phyloP scores from a whole-genome alignment of 2,888 invertebrate genomes.

The Orchesella flavescens region DNA sequence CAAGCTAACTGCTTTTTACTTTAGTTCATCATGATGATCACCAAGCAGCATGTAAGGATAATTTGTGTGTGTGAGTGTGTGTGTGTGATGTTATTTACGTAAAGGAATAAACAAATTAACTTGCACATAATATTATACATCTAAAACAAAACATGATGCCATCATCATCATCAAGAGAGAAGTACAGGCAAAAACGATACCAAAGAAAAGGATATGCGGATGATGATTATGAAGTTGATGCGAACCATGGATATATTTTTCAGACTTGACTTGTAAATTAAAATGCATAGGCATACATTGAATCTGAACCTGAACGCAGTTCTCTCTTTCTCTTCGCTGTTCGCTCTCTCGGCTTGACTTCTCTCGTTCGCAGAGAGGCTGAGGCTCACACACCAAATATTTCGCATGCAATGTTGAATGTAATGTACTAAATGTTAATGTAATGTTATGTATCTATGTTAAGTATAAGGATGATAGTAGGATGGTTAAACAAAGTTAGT shows the following conservation, averaged over 20 bases:
- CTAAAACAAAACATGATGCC: conserved; percentile 39
- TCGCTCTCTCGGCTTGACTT: too few relatives aligned
- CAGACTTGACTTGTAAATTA: conserved; percentile 22
- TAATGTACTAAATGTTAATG: too few relatives aligned
- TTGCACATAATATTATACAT: conserved; percentile 63
- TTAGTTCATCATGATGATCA: too few relatives aligned
- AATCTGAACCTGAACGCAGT: too few relatives aligned
- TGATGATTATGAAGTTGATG: background rate
- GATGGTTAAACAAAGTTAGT: too few relatives aligned
- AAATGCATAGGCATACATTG: conserved; percentile 20
- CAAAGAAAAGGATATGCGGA: background rate
- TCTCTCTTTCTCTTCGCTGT: too few relatives aligned
- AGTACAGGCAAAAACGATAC: conserved; percentile 2
- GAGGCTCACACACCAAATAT: too few relatives aligned
- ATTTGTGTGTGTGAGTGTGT: too few relatives aligned
- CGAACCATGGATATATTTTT: conserved; percentile 36
- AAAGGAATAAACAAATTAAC: conserved; percentile 63
- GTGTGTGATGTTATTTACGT: conserved; percentile 46
- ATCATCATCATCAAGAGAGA: background rate
- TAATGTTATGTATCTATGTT: background rate
- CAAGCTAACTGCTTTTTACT: too few relatives aligned
- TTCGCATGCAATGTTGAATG: too few relatives aligned
- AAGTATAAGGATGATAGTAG: background rate
- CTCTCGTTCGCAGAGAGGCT: too few relatives aligned
- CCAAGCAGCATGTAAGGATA: too few relatives aligned